These are phyloP conservation scores for Rattus rattus DNA, from an alignment of 2,113 vertebrate species.

Conservation along the genomic window DNA sequence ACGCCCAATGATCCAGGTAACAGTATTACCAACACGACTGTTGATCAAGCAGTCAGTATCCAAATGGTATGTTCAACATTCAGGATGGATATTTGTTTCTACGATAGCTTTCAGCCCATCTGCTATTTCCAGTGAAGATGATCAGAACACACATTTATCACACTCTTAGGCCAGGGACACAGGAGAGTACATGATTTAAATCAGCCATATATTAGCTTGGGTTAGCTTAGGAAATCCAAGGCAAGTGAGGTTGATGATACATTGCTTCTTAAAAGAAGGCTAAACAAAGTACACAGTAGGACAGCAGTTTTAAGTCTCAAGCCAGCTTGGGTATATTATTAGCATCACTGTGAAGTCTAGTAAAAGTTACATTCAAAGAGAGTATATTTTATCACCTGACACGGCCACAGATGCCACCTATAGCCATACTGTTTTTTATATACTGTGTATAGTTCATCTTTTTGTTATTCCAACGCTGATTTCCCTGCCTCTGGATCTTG, in stretches of 20 bases:
- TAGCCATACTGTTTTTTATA: no score
- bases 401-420: background rate
- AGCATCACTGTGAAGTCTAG: background rate
- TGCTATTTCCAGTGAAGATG: background rate
- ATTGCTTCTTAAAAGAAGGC: background rate
- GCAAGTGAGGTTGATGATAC: background rate
- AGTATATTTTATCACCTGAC: background rate
- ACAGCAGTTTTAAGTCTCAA: background rate
- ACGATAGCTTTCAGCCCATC: background rate
- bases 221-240: background rate
- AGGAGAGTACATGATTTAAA: background rate
- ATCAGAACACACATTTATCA: no score
- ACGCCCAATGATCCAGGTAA: background rate
- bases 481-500: no score
- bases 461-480: no score
- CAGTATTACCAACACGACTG: background rate
- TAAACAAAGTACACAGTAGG: background rate
- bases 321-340: background rate
- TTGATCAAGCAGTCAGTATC: background rate
- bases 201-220: background rate
- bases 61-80: background rate
- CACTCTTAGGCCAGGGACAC: background rate
- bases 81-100: background rate
- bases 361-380: background rate
- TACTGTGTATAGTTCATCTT: no score